Conservation (phyloP, 2,888 invertebrate genomes). For the Athalia circularis region DNA sequence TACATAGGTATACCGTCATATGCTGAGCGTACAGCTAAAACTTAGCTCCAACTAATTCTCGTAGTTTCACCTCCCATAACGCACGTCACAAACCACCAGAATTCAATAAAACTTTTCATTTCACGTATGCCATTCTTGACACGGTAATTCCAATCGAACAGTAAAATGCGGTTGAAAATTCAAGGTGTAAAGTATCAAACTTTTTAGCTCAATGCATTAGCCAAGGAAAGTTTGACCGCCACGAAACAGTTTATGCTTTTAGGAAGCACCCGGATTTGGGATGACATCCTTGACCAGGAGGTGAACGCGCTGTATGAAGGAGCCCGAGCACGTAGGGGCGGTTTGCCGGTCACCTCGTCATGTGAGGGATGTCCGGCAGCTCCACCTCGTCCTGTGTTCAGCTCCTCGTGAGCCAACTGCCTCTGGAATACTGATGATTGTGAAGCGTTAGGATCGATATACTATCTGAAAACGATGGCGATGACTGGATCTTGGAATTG, state of each 20-base stretch:
- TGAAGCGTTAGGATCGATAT: constrained; percentile 17
- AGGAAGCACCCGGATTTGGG: constrained; percentile 32
- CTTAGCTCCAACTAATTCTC: constrained; percentile 24
- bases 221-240: constrained; percentile 14
- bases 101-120: not conserved
- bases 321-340: constrained; percentile 67
- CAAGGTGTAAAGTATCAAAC: not conserved
- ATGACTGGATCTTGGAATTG: constrained; percentile 3
- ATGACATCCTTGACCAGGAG: constrained; percentile 17
- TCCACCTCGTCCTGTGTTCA: constrained; percentile 62
- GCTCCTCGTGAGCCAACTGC: constrained; percentile 58
- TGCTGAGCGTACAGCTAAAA: constrained; percentile 10
- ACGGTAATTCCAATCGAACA: not conserved
- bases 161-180: not conserved
- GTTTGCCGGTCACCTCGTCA: constrained; percentile 66
- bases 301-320: constrained; percentile 57
- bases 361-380: constrained; percentile 64
- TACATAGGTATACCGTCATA: no score
- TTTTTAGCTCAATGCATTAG: not conserved
- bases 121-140: no score
- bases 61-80: not conserved
- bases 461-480: not conserved
- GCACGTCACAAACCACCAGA: not conserved
- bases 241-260: constrained; percentile 28
- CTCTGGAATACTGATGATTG: constrained; percentile 59